Percentiles rank a stretch among this genome's conserved stretches.
Conservation (phyloP, 35 echinoderm and acorn worm species). For the Antedon bifida region DNA sequence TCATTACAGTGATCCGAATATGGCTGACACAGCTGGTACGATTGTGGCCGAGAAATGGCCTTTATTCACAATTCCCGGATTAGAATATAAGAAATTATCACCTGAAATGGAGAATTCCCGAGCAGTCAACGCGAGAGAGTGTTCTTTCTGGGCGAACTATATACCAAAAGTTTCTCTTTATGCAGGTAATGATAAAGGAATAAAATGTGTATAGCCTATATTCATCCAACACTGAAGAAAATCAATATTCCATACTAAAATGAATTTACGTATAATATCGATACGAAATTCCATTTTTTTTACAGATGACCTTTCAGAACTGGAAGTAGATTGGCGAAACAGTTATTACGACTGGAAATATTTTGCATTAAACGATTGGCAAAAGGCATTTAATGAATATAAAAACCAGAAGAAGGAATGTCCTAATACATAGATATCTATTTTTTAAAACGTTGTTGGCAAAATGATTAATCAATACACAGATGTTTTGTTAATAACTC, state of each 20-base stretch:
- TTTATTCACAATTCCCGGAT: not conserved
- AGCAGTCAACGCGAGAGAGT: not conserved
- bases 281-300: too few species aligned
- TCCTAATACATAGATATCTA: too few species aligned
- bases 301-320: not conserved
- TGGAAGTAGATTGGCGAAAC: not conserved
- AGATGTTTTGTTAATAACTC: too few species aligned
- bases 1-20: constrained; percentile 6
- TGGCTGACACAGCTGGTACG: not conserved
- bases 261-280: too few species aligned
- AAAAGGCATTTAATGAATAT: not conserved
- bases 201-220: too few species aligned
- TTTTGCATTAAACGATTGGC: not conserved
- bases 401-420: too few species aligned
- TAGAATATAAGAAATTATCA: constrained; percentile 8
- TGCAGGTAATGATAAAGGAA: not conserved
- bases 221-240: too few species aligned
- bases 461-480: too few species aligned
- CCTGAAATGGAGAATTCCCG: not conserved
- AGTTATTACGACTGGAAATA: not conserved
- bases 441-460: too few species aligned
- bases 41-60: not conserved
- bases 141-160: not conserved
- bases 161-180: not conserved
- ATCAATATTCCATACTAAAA: too few species aligned